Conservation (phyloP, 2,113 vertebrate genomes). For the Mastomys coucha region DNA sequence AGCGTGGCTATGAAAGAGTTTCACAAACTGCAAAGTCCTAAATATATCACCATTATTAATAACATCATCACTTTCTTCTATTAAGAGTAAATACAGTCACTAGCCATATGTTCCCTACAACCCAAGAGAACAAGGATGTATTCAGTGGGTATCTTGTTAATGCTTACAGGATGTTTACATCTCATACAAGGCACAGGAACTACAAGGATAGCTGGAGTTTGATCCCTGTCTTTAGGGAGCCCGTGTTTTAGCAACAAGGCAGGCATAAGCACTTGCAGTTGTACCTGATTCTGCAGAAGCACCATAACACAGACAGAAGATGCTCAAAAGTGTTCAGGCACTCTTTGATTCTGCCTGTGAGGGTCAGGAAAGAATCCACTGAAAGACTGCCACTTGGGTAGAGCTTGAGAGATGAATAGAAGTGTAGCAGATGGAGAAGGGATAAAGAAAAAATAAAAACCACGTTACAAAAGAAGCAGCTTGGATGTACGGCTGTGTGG, state of each 20-base stretch:
- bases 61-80: neutral
- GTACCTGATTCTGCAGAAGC: neutral
- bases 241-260: neutral
- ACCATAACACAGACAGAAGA: neutral
- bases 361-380: neutral
- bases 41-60: neutral
- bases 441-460: constrained; percentile 1
- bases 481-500: neutral
- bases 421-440: neutral
- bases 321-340: neutral
- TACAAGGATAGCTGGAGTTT: neutral
- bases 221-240: neutral
- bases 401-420: constrained; percentile 2
- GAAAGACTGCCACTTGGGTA: neutral
- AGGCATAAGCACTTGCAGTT: neutral
- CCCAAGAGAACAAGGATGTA: neutral
- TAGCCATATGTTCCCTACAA: neutral
- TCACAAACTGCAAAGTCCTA: neutral
- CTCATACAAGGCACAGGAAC: neutral
- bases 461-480: neutral
- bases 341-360: neutral
- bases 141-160: neutral
- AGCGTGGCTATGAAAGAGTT: neutral
- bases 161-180: neutral
- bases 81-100: constrained; percentile 1